Base-by-base conservation (phyloP, 2,797 vertebrate genomes). In the Enoplosus armatus region DNA sequence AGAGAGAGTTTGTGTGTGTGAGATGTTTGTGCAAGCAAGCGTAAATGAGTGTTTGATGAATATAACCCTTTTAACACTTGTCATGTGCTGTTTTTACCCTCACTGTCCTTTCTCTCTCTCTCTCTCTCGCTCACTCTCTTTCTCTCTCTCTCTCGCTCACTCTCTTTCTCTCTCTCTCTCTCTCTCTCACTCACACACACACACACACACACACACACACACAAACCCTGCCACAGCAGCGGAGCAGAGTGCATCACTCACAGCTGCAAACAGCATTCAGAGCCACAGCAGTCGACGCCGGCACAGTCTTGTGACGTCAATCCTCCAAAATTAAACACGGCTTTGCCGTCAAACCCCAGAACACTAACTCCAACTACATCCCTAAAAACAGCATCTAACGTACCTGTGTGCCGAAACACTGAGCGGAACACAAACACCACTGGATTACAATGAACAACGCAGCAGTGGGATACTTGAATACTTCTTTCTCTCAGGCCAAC, bases 21-120 rank as follows among this genome's bases (percentile, higher is more conserved):
- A 45, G 63, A 63, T 56, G 66, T 80, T 79, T 77, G 55, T 76
- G 66, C 39, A 68, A 79, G 72, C 45, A 43, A 12, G 56, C 79
- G 77, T 56, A 74, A 87, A 87, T 77, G 66, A 69, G 58, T 60
- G 61, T 84, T 88, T 91, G 85, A 90, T 89, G 79, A 92, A 86
- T 85, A 84, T 86, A 88, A 87, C 73, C 88, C 67, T 84, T 86
- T 82, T 73, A 93, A 87, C 87, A 85, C 82, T 83, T 86, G 77
- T 85, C 86, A 87, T 86, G 67, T 59, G 55, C 64, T 62, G 69
- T 64, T 61, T 72, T 74, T 64, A 53, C 37, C 31, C 70, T 54
- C 43, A 37, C 48, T 74, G 47, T 58, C 43, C 41, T 69, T 22
- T 70, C 63, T 76, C 53, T 65, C 24, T 55, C 5, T 45, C 55